Evolutionary conservation across 1,140 invertebrate species (phyloP), one percentile per base, ranked within the genome.

Genomic region (Bacillus rossius): DNA sequence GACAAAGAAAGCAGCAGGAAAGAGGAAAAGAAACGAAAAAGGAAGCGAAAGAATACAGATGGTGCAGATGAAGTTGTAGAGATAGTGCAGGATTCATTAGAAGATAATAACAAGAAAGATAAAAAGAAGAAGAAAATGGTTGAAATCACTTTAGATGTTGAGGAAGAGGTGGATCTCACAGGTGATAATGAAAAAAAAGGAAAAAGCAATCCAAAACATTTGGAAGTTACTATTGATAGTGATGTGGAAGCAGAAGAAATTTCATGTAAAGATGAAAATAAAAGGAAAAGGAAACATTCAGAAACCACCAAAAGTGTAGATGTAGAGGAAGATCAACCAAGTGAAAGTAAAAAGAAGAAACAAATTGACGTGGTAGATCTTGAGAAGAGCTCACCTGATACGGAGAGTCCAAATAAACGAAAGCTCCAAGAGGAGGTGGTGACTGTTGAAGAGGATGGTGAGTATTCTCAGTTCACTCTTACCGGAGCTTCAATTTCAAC

Each of bases 271-370:
- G 14, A 54, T 54, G 43, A 25, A 22, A 47, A 42, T 16, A n/a
- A 47, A 8, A 57, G 29, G 29, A 34, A 59, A 57, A 55, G 17
- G 45, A 14, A 23, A 51, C 56, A 38, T 5, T 14, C 45, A 68
- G 65, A 66, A 67, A 63, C 73, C 71, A 66, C 59, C 45, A 26
- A 55, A 61, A 65, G 69, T 56, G 61, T 66, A 3, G 70, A 72
- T 50, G 59, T 51, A 29, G 54, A 66, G 56, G 61, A 69, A 20
- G 52, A 55, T 20, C 22, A 49, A 45, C 73, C 73, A 48, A 54
- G 67, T 19, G 72, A 71, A 8, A 22, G 43, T 34, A 10, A 34
- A 34, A 34, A 34, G 29, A 10, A 34, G 4, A 34, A 34, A 34
- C 5, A 34, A 34, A 34, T 34, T 7, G 29, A 34, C 10, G 29